phyloP scores from a whole-genome alignment of 2,797 vertebrate genomes.

The Cryptoprocta ferox region DNA sequence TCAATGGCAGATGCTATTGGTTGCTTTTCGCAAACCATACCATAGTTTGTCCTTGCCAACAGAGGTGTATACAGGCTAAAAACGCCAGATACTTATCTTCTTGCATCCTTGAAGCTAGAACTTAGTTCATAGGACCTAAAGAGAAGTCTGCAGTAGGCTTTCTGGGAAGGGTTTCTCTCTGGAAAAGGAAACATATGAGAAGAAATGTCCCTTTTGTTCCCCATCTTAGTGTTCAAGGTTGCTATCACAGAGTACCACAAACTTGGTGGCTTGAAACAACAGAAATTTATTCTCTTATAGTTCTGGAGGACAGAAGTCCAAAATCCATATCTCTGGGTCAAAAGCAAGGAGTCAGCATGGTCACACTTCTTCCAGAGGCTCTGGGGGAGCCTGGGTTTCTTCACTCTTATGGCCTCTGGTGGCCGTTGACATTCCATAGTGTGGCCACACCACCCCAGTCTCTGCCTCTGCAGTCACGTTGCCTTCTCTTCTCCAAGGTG shows the following conservation, averaged over 20 bases:
- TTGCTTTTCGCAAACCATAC: background rate
- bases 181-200: background rate
- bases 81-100: background rate
- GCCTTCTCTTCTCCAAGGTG: background rate
- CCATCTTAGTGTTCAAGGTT: background rate
- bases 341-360: background rate
- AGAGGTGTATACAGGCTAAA: background rate
- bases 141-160: background rate
- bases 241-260: background rate
- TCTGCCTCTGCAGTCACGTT: background rate
- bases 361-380: accelerated
- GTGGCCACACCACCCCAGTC: background rate
- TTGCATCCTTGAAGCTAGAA: background rate
- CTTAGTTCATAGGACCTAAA: background rate
- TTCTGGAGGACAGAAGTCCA: background rate
- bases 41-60: background rate
- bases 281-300: background rate
- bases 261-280: background rate
- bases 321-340: background rate
- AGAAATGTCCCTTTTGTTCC: background rate
- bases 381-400: background rate
- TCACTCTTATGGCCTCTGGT: background rate
- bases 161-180: background rate
- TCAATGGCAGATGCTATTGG: background rate
- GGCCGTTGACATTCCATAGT: background rate